phyloP scores from a whole-genome alignment of 2,113 vertebrate species.

The Nyctereutes procyonoides region DNA sequence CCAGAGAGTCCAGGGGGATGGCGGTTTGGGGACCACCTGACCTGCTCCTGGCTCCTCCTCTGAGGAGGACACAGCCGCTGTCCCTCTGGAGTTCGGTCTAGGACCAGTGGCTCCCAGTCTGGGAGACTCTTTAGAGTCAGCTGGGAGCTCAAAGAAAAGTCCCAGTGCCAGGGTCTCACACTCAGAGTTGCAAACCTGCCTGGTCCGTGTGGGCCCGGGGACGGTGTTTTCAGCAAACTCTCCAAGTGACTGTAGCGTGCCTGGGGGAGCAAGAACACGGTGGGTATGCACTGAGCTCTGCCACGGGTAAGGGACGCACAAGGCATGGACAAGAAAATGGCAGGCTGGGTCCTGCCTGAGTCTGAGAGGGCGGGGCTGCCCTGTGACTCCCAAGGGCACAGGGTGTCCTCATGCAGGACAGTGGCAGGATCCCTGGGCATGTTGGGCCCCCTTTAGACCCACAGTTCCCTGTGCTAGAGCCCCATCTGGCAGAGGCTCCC shows the following conservation, averaged over 20 bases:
- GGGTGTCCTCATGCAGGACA: background rate
- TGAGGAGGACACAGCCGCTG: background rate
- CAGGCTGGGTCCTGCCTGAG: background rate
- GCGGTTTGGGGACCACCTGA: accelerated
- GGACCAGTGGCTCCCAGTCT: background rate
- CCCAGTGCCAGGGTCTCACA: background rate
- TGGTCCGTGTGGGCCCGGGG: background rate
- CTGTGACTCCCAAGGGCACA: background rate
- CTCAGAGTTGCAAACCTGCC: background rate
- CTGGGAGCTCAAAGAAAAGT: background rate
- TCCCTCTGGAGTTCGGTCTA: background rate
- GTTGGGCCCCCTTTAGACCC: background rate
- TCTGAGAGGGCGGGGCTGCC: background rate
- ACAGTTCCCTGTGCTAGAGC: background rate
- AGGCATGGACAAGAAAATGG: background rate
- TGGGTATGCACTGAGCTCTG: accelerated
- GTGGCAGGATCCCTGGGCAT: background rate
- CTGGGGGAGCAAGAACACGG: background rate
- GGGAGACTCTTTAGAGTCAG: background rate
- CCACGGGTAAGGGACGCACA: background rate
- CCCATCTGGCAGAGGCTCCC: background rate
- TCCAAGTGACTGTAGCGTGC: background rate
- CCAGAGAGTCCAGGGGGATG: background rate
- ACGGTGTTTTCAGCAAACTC: background rate
- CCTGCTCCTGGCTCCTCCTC: background rate